Evolutionary conservation across 2,888 invertebrate genomes (phyloP), one percentile per base, ranked within the genome.

Genomic region (Pedicia rivosa): DNA sequence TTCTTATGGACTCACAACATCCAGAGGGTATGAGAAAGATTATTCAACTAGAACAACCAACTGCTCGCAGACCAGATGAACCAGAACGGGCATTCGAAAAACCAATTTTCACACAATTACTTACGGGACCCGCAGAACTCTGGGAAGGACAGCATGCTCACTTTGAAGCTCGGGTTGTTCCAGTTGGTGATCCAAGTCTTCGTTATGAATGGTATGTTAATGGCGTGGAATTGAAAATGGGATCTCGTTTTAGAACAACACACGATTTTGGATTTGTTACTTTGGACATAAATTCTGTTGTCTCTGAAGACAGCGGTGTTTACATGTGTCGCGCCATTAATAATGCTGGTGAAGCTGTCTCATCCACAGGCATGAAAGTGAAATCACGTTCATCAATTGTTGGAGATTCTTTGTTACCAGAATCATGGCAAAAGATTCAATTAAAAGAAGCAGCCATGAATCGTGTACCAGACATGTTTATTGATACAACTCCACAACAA

Each of bases 161-260:
- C 60, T 90, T 86, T 50, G 87, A 90, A 61, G 87, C 87, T 35
- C 73, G 88, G 34, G 88, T 90, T 16, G 86, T 88, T 27, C 91
- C 91, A 8, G 86, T 94, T 38, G 92, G 94, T 6, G 97, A 97
- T 62, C 78, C 92, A 3, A 84, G 78, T 47, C 68, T 95, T 51
- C 72, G 81, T 50, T 91, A 91, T 50, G 88, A 92, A 64, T 95
- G 95, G 95, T 94, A 80, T 61, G 80, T 90, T 45, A 92, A 95
- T 56, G 92, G 90, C 36, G 77, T 88, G 5, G 90, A 90, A 61
- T 68, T 95, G 33, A 82, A 88, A 64, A 78, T 87, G 74, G 90
- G 90, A 51, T 87, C 90, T 36, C 72, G 92, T 45, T 81, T 91
- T 67, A 84, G 87, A 48, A 86, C 84, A 2, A 86, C 80, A 30